Evolutionary conservation across 2,888 invertebrate genomes (phyloP).

Genomic region (Callyntrura sp.): DNA sequence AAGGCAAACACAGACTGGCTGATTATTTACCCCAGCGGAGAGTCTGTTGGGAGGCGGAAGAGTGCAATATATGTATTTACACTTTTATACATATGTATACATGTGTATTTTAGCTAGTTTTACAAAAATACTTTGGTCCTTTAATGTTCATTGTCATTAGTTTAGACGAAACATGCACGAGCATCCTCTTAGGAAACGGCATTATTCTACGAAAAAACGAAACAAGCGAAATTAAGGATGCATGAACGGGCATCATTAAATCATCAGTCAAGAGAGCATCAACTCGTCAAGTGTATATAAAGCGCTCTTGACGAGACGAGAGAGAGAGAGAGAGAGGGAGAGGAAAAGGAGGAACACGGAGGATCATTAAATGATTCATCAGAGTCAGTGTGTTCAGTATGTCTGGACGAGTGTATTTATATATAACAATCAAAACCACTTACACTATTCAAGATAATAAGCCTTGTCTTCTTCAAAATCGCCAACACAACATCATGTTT

Average conservation of each 20-base stretch:
- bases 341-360: not conserved
- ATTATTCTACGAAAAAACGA: constrained; percentile 24
- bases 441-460: constrained; percentile 46
- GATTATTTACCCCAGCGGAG: not conserved
- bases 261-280: constrained; percentile 73
- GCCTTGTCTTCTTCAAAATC: constrained; percentile 27
- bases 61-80: not conserved
- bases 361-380: constrained; percentile 55
- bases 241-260: constrained; percentile 72
- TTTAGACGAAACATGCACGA: not conserved
- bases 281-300: constrained; percentile 58
- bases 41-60: not conserved
- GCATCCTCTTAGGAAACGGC: not conserved
- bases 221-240: constrained; percentile 61
- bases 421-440: constrained; percentile 14
- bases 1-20: not conserved
- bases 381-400: not conserved
- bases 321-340: constrained; percentile 16
- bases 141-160: constrained; percentile 10
- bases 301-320: constrained; percentile 44
- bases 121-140: not conserved
- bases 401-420: not conserved
- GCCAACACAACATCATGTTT: not conserved
- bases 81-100: not conserved
- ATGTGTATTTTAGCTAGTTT: not conserved